A percentile compares a stretch with the other conserved stretches of the same genome.
Conservation (phyloP, 2,797 vertebrate species). For the Pseudochaenichthys georgianus region DNA sequence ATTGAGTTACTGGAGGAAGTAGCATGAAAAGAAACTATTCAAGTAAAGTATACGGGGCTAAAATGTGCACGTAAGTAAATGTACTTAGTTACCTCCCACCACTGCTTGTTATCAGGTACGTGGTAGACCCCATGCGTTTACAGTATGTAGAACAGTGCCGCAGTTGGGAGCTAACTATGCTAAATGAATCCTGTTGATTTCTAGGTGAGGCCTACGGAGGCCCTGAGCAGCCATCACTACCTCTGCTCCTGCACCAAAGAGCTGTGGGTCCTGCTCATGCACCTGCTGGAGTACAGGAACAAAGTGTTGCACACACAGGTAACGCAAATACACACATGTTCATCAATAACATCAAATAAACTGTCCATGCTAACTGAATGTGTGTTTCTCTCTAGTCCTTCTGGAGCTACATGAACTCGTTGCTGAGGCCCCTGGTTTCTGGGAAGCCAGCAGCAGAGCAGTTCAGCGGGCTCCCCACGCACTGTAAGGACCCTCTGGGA, state of each 20-base stretch:
- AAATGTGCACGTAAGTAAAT: too few relatives aligned
- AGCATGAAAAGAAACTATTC: too few relatives aligned
- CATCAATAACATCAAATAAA: constrained; percentile 4
- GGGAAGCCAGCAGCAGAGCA: constrained; percentile 68
- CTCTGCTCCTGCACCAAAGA: constrained; percentile 92
- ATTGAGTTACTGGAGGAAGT: too few relatives aligned
- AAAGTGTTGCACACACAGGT: constrained; percentile 91
- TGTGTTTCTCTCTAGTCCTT: constrained; percentile 86
- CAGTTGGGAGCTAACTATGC: not conserved
- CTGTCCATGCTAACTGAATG: too few relatives aligned
- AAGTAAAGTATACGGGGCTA: too few relatives aligned
- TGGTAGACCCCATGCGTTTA: not conserved
- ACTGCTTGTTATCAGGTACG: too few relatives aligned
- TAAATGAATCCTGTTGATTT: constrained; percentile 29
- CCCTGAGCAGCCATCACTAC: constrained; percentile 86
- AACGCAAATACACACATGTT: constrained; percentile 36
- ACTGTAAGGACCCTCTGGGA: constrained; percentile 91
- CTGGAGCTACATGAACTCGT: constrained; percentile 90
- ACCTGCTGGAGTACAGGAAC: constrained; percentile 90
- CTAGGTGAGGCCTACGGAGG: constrained; percentile 93
- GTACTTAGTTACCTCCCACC: too few relatives aligned
- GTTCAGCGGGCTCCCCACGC: constrained; percentile 69
- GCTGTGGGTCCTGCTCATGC: constrained; percentile 93
- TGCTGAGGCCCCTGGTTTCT: constrained; percentile 86
- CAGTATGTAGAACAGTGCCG: not conserved